These are phyloP conservation scores for Cariama cristata DNA, from an alignment of 2,113 vertebrate species.

Conservation along the genomic window DNA sequence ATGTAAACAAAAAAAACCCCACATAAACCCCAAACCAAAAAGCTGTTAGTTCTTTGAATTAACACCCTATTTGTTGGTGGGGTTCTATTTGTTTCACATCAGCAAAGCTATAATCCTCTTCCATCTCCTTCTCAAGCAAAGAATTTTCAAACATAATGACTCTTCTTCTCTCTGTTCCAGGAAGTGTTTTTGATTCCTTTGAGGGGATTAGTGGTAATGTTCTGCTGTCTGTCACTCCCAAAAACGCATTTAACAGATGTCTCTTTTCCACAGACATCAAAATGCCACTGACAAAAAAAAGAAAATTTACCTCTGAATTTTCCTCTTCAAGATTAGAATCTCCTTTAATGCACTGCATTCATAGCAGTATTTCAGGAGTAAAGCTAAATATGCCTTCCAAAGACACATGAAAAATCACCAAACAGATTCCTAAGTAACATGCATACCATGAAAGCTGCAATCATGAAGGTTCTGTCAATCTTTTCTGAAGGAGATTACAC, in stretches of 20 bases:
- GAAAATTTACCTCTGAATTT: not conserved
- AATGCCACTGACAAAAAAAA: not conserved
- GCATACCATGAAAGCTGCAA: not conserved
- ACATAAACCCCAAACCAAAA: no score
- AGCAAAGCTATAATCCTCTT: not conserved
- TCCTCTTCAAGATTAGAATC: not conserved
- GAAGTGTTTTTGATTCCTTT: not conserved
- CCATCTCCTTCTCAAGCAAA: not conserved
- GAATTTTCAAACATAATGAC: not conserved
- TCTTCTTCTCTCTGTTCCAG: not conserved
- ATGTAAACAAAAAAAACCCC: not conserved
- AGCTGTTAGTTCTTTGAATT: not conserved
- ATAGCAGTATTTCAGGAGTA: not conserved
- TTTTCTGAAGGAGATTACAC: not conserved
- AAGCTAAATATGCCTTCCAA: not conserved
- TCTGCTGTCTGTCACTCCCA: not conserved
- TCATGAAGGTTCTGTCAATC: not conserved
- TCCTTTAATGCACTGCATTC: not conserved
- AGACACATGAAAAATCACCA: not conserved
- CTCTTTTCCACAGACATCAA: not conserved
- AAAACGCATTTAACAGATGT: not conserved
- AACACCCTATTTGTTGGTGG: not conserved
- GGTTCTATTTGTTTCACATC: not conserved
- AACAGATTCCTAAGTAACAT: not conserved
- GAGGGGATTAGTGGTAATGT: not conserved